Evolutionary conservation across 2,888 invertebrate genomes (phyloP).

Genomic region (Tenthredo amoena): DNA sequence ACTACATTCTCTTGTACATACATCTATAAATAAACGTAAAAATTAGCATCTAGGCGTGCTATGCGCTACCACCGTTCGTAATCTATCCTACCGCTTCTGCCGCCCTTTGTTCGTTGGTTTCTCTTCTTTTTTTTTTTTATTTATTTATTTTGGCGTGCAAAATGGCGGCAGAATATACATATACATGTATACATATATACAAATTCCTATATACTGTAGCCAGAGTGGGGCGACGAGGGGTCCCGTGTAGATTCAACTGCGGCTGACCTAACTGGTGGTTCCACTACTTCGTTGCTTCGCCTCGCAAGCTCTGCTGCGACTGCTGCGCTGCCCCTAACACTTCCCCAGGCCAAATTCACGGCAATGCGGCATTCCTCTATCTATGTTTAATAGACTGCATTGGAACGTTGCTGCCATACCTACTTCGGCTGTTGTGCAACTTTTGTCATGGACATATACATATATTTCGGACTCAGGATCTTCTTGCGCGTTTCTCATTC

Average conservation of each 20-base stretch:
- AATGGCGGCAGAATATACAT: conserved; percentile 15
- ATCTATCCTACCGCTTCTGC: conserved; percentile 10
- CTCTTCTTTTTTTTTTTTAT: neutral
- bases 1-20: neutral
- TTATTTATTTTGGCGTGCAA: neutral
- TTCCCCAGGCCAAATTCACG: conserved; percentile 70
- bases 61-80: conserved; percentile 18
- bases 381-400: conserved; percentile 75
- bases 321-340: conserved; percentile 58
- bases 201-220: neutral
- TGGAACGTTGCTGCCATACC: conserved; percentile 57
- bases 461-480: neutral
- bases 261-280: conserved; percentile 42
- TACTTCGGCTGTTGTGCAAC: conserved; percentile 2
- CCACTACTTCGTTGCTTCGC: conserved; percentile 44
- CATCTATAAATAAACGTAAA: conserved; percentile 4
- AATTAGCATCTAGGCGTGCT: conserved; percentile 16
- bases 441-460: neutral
- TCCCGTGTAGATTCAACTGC: conserved; percentile 47
- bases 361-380: conserved; percentile 73
- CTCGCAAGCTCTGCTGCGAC: conserved; percentile 50
- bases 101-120: conserved; percentile 14
- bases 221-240: conserved; percentile 29
- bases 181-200: neutral
- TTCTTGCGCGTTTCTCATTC: neutral